phyloP scores from a whole-genome alignment of 2,113 vertebrate genomes.

The Sander vitreus region DNA sequence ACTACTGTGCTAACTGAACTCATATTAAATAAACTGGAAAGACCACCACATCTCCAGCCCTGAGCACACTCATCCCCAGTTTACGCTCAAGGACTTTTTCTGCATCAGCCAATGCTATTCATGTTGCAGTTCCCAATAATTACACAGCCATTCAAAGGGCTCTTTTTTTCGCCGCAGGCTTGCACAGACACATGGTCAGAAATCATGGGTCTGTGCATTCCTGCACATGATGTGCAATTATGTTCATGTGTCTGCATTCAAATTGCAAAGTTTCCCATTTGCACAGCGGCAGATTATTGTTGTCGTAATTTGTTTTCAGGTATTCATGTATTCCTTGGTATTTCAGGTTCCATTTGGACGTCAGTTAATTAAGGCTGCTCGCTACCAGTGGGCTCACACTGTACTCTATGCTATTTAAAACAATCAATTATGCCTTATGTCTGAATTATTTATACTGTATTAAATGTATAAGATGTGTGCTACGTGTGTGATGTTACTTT shows the following conservation, averaged over 20 bases:
- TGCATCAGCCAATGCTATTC: constrained; percentile 30
- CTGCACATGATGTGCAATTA: constrained; percentile 32
- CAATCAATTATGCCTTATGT: background rate
- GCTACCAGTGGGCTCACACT: background rate
- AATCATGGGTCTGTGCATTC: constrained; percentile 6
- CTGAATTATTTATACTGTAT: constrained; percentile 3
- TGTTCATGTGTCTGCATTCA: constrained; percentile 38
- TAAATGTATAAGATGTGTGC: background rate
- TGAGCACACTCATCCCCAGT: constrained; percentile 24
- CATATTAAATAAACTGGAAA: constrained; percentile 19
- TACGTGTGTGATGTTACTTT: background rate
- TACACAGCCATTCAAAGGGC: constrained; percentile 31
- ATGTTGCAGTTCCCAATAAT: constrained; percentile 26
- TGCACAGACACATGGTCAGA: constrained; percentile 32
- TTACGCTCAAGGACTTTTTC: constrained; percentile 38
- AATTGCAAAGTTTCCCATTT: constrained; percentile 19
- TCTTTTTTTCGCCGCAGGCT: constrained; percentile 37
- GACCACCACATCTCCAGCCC: constrained; percentile 36
- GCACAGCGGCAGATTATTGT: constrained; percentile 1
- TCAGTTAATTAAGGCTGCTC: constrained; percentile 5
- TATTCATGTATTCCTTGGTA: constrained; percentile 26
- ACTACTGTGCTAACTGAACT: background rate
- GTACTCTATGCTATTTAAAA: constrained; percentile 18
- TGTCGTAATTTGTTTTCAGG: constrained; percentile 25
- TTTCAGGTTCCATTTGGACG: constrained; percentile 2